A percentile compares a stretch with the other conserved stretches of the same genome.
Evolutionary conservation across 2,797 vertebrate species (phyloP).

Genomic region (Tangara arthus): DNA sequence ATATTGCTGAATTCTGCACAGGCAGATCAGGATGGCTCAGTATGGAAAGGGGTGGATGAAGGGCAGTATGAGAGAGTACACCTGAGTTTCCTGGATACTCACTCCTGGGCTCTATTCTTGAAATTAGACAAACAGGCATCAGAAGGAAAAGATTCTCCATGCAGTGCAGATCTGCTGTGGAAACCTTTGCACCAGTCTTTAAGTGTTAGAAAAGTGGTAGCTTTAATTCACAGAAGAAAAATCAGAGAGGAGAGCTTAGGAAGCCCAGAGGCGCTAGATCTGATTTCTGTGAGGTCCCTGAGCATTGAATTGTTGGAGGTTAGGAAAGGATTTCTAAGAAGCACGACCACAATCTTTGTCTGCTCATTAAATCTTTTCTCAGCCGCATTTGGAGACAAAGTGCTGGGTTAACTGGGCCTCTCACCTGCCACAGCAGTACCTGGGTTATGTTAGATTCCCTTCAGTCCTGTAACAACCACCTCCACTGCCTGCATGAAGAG

Average conservation of each 20-base stretch:
- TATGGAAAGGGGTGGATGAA: fast-evolving
- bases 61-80: not conserved
- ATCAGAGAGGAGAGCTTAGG: not conserved
- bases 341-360: not conserved
- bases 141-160: not conserved
- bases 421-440: not conserved
- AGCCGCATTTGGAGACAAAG: not conserved
- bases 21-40: not conserved
- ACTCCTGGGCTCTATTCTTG: not conserved
- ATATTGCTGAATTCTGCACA: not conserved
- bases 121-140: not conserved
- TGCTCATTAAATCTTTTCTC: not conserved
- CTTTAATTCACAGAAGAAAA: not conserved
- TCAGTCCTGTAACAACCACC: not conserved
- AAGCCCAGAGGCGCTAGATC: not conserved
- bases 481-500: not conserved
- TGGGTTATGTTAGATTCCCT: not conserved
- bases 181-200: not conserved
- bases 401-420: not conserved
- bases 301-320: not conserved
- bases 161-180: not conserved
- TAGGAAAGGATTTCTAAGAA: not conserved
- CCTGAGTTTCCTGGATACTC: not conserved
- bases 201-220: not conserved
- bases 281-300: not conserved